Evolutionary conservation across 2,888 invertebrate species (phyloP), one percentile per base, ranked within the genome.

Genomic region (Spicauda simplicius): DNA sequence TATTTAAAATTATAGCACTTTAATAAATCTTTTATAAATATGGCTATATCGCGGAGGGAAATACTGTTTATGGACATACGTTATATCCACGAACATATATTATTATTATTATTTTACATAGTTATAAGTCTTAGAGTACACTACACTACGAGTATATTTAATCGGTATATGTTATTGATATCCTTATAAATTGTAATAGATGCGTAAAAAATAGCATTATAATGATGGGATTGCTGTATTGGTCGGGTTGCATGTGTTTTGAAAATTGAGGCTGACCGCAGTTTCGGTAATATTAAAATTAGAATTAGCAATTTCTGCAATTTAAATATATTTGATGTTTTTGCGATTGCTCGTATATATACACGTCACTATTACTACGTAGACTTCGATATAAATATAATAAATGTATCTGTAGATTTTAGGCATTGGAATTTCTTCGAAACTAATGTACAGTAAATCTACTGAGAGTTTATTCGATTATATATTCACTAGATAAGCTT

Each of bases 401-500:
- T 41, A 14, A 41, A 41, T 41, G 41, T 41, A 41, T 41, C 41
- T 5, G 41, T 41, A 41, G 41, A 14, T 41, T 41, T 3, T 41
- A 41, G 41, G 14, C 14, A 41, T 12, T 41, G 14, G 12, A 41
- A 14, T 41, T 41, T 41, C 41, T 41, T 41, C 12, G 14, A 41
- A 41, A 5, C 1, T 41, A 5, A 25, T 25, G 25, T 25, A 25
- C 25, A 25, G 25, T 25, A 25, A 25, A 25, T 25, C 25, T 5
- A 25, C 25, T 25, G 25, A 25, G 25, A 25, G 25, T 25, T 25
- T 25, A 25, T 25, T 25, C 25, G 25, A 25, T 25, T 25, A 25
- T 41, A 37, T 37, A 33, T n/a, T 37, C 56, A 56, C 16, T 33
- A 56, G 18, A 56, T 56, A 16, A 56, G 56, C 16, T 37, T 56